These are phyloP conservation scores for Apotomis turbidana DNA, from an alignment of 2,888 invertebrate genomes.

Conservation along the genomic window DNA sequence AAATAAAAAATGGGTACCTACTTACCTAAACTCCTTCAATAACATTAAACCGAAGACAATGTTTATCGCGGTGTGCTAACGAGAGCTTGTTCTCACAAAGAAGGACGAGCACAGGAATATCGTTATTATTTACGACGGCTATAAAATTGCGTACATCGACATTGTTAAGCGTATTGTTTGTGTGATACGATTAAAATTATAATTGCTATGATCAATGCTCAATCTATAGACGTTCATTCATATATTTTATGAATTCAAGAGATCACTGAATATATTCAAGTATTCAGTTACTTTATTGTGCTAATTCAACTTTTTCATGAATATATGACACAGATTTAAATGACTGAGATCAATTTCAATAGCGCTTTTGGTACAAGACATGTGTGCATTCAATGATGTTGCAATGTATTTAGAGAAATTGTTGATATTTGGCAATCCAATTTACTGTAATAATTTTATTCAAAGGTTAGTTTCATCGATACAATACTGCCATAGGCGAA, in stretches of 20 bases:
- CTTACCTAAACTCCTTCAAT: slow-evolving; percentile 27
- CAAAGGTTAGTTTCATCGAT: too few relatives aligned
- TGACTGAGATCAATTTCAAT: too few relatives aligned
- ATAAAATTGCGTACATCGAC: slow-evolving; percentile 33
- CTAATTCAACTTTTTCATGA: too few relatives aligned
- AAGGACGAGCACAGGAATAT: slow-evolving; percentile 24
- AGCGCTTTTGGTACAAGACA: too few relatives aligned
- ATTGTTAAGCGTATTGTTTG: slow-evolving; percentile 35
- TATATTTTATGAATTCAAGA: too few relatives aligned
- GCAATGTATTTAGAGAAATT: too few relatives aligned
- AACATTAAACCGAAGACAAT: slow-evolving; percentile 29
- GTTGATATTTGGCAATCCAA: too few relatives aligned
- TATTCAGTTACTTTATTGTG: too few relatives aligned
- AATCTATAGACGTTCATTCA: not conserved
- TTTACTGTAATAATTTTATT: too few relatives aligned
- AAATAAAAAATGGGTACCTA: slow-evolving; percentile 6
- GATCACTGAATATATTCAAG: too few relatives aligned
- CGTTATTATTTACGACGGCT: slow-evolving; percentile 37
- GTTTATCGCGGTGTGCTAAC: slow-evolving; percentile 34
- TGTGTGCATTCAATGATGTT: too few relatives aligned
- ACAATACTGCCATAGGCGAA: not conserved
- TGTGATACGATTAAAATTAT: slow-evolving; percentile 21
- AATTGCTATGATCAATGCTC: slow-evolving; percentile 18
- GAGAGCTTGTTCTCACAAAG: slow-evolving; percentile 34
- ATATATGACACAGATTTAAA: too few relatives aligned